Evolutionary conservation across 2,113 vertebrate species (phyloP), one percentile per base, ranked within the genome.

Genomic region (Percopsis transmontana): DNA sequence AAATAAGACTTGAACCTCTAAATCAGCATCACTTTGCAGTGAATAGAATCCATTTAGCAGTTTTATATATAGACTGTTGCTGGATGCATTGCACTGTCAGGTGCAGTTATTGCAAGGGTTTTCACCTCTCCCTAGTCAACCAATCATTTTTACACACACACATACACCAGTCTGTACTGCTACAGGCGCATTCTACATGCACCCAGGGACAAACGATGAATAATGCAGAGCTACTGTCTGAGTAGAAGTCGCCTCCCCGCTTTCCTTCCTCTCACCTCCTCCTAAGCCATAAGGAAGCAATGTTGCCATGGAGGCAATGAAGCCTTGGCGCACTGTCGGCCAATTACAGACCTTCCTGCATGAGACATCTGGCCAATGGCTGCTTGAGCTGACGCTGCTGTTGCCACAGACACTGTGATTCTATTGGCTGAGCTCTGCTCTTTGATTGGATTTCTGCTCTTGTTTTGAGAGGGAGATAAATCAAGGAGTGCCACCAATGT

Each of bases 261-360:
- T 73, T 74, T 76, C 72, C 73, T 77, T 81, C 76, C 78, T 79
- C 83, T 16, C 81, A 80, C 85, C 85, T 87, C 88, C 84, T 82
- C 77, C 83, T 58, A 82, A 88, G 83, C 86, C 88, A 90, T 91
- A 80, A 86, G 85, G 83, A 83, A 87, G 81, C 86, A 87, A 91
- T 86, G 82, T 89, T 88, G 90, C 88, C 88, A 87, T 90, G 87
- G 85, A 90, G 80, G 87, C 88, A 88, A 86, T 83, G 89, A 90
- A 91, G 87, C 89, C 76, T 77, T 70, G 0, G 58, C 67, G 14
- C 27, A 0, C 62, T 1, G 2, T 64, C 78, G 48, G 72, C 87
- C 85, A 91, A 89, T 88, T 48, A 74, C 51, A 70, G 61, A 24
- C 61, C 20, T 73, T 58, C 52, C 79, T 81, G 81, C 52, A 65